Conservation (phyloP, 2,797 vertebrate genomes). For the Danio kyathit region DNA sequence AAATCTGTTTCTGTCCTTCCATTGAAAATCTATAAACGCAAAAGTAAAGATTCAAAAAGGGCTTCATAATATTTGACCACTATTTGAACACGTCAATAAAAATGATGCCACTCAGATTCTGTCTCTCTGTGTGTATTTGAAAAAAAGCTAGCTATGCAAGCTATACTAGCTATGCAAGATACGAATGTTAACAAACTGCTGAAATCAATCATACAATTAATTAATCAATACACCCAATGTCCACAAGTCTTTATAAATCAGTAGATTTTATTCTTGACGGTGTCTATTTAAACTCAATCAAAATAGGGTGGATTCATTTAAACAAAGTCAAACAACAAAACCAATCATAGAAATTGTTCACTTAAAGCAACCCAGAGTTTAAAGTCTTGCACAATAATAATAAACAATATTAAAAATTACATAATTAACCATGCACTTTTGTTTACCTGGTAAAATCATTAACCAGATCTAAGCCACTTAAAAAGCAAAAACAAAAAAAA, state of each 20-base stretch:
- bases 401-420: not conserved
- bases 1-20: too few relatives aligned
- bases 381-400: not conserved
- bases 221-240: not conserved
- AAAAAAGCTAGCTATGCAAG: too few relatives aligned
- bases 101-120: too few relatives aligned
- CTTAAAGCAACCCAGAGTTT: not conserved
- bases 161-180: too few relatives aligned
- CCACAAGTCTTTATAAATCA: too few relatives aligned
- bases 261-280: too few relatives aligned
- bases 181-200: not conserved
- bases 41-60: too few relatives aligned
- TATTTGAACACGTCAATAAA: too few relatives aligned
- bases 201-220: not conserved
- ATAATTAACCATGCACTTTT: constrained; percentile 4
- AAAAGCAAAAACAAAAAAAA: too few relatives aligned
- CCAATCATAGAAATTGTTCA: not conserved
- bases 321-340: not conserved
- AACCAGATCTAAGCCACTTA: not conserved
- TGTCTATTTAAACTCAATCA: not conserved
- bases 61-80: too few relatives aligned
- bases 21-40: too few relatives aligned
- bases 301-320: not conserved
- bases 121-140: too few relatives aligned
- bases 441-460: not conserved